A percentile compares a stretch with the other conserved stretches of the same genome.
phyloP scores from a whole-genome alignment of 2,113 vertebrate genomes.

The Peromyscus polionotus region DNA sequence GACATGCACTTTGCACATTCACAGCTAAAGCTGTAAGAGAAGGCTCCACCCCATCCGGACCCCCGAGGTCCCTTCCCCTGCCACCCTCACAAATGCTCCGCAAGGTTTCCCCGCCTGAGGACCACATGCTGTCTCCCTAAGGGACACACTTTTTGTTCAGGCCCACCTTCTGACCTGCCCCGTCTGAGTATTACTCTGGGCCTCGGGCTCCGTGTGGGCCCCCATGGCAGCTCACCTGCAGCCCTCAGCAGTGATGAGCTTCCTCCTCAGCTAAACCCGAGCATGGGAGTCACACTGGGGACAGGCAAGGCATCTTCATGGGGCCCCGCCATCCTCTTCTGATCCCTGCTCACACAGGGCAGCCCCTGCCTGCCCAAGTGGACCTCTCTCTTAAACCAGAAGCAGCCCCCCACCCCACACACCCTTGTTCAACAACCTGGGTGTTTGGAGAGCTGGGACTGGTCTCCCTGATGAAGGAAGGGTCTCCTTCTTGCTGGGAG shows the following conservation, averaged over 20 bases:
- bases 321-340: neutral
- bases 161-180: neutral
- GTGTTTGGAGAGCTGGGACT: neutral
- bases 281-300: accelerated
- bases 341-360: neutral
- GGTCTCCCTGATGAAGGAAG: neutral
- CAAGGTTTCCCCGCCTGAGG: neutral
- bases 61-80: neutral
- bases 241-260: neutral
- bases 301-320: neutral
- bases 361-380: accelerated
- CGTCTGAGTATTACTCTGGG: neutral
- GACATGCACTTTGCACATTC: neutral
- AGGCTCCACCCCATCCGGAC: accelerated
- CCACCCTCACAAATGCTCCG: accelerated
- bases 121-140: neutral
- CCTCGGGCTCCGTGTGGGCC: neutral
- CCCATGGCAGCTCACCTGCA: neutral
- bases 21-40: no score
- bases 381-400: neutral
- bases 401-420: neutral
- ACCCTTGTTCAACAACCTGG: neutral
- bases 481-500: neutral
- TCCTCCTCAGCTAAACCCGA: neutral
- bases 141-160: neutral